These are phyloP conservation scores for Drosophila sturtevanti DNA, from an alignment of 1,140 invertebrate species.

Conservation along the genomic window DNA sequence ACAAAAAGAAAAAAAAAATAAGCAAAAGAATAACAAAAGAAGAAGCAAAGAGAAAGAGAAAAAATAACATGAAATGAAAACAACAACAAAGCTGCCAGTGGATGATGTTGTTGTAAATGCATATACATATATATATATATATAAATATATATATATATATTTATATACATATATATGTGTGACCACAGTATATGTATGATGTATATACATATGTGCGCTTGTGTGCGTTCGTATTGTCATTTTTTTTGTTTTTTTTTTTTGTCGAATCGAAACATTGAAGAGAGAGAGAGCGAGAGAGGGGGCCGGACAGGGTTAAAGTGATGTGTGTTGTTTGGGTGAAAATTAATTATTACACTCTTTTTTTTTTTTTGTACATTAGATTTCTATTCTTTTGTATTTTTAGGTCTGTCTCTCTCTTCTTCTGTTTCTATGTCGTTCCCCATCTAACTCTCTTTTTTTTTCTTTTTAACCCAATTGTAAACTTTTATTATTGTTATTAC, in stretches of 20 bases:
- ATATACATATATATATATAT: conserved; percentile 44
- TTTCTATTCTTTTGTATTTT: conserved; percentile 30
- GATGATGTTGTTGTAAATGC: conserved; percentile 40
- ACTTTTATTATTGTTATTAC: conserved; percentile 24
- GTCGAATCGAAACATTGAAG: conserved; percentile 1
- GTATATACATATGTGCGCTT: conserved; percentile 27
- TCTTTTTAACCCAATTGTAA: conserved; percentile 28
- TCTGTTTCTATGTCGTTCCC: neutral
- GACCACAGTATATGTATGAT: too few species aligned
- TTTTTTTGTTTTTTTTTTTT: conserved; percentile 59
- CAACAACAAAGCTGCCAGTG: conserved; percentile 58
- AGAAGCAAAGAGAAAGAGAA: conserved; percentile 40
- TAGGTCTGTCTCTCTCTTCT: neutral
- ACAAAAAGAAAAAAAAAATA: conserved; percentile 49
- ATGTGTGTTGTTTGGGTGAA: conserved; percentile 5
- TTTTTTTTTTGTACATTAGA: conserved; percentile 13
- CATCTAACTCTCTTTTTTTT: neutral
- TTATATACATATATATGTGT: neutral
- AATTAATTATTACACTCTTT: conserved; percentile 49
- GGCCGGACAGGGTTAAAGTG: conserved; percentile 13
- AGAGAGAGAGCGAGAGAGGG: neutral
- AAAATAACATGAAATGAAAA: conserved; percentile 72
- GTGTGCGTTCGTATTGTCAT: conserved; percentile 55
- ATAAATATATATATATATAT: conserved; percentile 20
- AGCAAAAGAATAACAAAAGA: conserved; percentile 74